Percentiles rank a stretch among this genome's conserved stretches.
These are phyloP conservation scores for Columba janthina DNA, from an alignment of 2,113 vertebrate genomes.

Conservation along the genomic window DNA sequence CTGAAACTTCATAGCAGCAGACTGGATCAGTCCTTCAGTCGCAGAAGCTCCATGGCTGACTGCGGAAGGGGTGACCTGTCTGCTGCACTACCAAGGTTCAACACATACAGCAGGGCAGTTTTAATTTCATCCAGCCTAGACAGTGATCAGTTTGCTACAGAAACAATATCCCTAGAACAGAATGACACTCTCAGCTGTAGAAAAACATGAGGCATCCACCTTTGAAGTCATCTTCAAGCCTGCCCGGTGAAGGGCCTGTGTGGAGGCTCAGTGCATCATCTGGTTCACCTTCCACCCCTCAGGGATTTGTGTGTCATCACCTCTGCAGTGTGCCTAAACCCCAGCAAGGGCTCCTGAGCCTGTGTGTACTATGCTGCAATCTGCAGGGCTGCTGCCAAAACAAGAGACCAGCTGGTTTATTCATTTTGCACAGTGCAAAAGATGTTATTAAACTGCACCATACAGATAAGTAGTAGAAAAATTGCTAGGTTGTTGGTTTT, in stretches of 20 bases:
- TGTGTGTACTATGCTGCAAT: background rate
- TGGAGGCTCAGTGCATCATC: background rate
- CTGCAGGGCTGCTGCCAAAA: slow-evolving; percentile 16
- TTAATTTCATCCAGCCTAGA: background rate
- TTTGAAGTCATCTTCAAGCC: background rate
- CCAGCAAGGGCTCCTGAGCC: background rate
- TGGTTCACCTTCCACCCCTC: background rate
- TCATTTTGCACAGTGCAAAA: slow-evolving; percentile 69
- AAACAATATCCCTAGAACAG: background rate
- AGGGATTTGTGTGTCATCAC: background rate
- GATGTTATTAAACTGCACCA: slow-evolving; percentile 76
- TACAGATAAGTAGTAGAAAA: slow-evolving; percentile 78
- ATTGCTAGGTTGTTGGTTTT: slow-evolving; percentile 65
- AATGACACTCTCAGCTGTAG: background rate
- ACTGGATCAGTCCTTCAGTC: background rate
- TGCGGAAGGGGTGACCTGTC: background rate
- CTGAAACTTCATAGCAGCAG: background rate
- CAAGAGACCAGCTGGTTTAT: slow-evolving; percentile 41
- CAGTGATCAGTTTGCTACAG: background rate
- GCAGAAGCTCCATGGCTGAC: background rate
- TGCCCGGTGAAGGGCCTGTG: background rate
- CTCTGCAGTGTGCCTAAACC: background rate
- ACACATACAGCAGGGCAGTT: background rate
- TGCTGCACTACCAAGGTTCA: background rate
- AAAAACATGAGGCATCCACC: background rate